A percentile compares a stretch with the other conserved stretches of the same genome.
Evolutionary conservation across 2,113 vertebrate genomes (phyloP).

Genomic region (Nestor notabilis): DNA sequence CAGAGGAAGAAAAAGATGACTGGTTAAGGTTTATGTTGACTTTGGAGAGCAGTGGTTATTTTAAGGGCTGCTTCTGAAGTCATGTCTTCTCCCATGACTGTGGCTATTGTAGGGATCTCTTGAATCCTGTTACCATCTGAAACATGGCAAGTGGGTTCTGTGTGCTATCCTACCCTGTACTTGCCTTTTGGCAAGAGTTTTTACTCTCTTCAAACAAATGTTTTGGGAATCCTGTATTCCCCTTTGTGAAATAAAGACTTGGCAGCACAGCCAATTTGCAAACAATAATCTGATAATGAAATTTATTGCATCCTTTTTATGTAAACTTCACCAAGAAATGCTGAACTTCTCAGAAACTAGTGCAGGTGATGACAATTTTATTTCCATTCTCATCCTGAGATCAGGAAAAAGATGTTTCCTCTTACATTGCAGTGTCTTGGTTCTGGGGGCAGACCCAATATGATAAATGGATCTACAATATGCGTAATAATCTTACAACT

Average conservation of each 20-base stretch:
- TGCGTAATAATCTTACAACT: neutral
- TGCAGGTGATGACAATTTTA: neutral
- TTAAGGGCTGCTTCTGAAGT: neutral
- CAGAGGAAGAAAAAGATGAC: neutral
- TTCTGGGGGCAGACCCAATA: neutral
- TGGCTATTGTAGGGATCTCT: neutral
- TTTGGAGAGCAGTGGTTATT: neutral
- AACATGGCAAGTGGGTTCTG: rapidly evolving
- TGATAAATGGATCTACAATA: neutral
- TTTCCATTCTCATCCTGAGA: neutral
- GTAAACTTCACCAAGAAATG: neutral
- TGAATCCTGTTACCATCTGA: neutral
- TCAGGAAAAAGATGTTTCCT: neutral
- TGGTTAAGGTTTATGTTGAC: neutral
- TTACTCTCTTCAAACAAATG: neutral
- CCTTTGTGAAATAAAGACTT: neutral
- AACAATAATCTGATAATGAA: neutral
- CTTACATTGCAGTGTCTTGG: neutral
- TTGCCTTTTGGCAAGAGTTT: too few relatives aligned
- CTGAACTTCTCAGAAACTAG: neutral
- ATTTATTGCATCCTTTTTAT: neutral
- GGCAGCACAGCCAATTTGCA: neutral
- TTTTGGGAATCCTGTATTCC: neutral
- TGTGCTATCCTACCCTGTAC: neutral
- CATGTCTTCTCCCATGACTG: neutral